Evolutionary conservation across 2,113 vertebrate genomes (phyloP).

Genomic region (Carassius auratus): DNA sequence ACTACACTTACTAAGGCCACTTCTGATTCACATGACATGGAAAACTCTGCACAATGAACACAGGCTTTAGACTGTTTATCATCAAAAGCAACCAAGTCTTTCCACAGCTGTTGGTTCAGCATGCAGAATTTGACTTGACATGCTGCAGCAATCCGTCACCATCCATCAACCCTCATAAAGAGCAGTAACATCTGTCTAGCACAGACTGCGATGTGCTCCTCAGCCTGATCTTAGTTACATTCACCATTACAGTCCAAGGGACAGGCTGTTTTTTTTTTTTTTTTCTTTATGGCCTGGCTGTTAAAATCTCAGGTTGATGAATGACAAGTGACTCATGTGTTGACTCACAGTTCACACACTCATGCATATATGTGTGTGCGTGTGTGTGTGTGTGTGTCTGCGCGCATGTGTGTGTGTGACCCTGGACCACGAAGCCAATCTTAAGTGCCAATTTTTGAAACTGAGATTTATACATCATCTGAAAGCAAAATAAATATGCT

Average conservation of each 20-base stretch:
- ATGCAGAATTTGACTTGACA: conserved; percentile 1
- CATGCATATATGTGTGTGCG: too few relatives aligned
- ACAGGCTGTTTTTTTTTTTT: background rate
- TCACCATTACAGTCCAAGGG: background rate
- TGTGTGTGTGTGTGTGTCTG: too few relatives aligned
- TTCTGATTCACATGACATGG: background rate
- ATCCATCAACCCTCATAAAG: conserved; percentile 42
- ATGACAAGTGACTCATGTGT: background rate
- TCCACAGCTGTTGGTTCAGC: background rate
- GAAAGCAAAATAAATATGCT: too few relatives aligned
- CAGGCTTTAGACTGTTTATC: background rate
- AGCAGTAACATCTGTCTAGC: conserved; percentile 29
- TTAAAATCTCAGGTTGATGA: background rate
- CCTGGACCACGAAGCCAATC: too few relatives aligned
- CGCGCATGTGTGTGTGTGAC: too few relatives aligned
- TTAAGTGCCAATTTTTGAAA: too few relatives aligned
- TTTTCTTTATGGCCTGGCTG: background rate
- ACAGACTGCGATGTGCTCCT: conserved; percentile 7
- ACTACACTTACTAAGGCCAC: background rate
- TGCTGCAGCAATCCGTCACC: conserved; percentile 9
- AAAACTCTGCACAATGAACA: conserved; percentile 8
- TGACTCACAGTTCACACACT: too few relatives aligned
- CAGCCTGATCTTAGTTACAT: background rate
- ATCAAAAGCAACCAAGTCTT: background rate
- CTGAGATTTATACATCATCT: too few relatives aligned